Percentiles rank a stretch among this genome's conserved stretches.
phyloP scores from a whole-genome alignment of 2,797 vertebrate genomes.

The Vipera ursinii region DNA sequence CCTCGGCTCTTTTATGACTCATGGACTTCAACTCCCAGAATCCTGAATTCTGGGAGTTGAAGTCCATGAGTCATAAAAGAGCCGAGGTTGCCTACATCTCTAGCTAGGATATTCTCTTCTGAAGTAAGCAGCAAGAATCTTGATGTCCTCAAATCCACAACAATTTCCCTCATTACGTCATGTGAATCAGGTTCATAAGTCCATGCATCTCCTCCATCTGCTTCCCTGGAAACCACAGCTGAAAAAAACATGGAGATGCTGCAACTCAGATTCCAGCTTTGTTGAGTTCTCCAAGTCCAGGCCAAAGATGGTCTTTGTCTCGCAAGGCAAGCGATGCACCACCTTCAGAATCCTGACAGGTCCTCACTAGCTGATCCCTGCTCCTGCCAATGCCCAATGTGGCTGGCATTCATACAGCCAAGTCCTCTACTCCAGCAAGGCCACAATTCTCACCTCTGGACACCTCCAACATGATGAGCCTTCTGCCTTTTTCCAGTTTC shows the following conservation, averaged over 20 bases:
- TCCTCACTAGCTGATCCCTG: neutral
- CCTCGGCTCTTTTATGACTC: too few species aligned
- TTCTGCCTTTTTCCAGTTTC: neutral
- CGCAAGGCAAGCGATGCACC: neutral
- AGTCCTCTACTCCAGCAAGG: neutral
- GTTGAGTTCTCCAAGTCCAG: neutral
- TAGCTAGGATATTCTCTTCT: neutral
- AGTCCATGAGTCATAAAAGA: too few species aligned
- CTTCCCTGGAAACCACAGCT: neutral
- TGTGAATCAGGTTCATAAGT: neutral
- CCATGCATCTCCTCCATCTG: neutral
- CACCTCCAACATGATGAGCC: neutral
- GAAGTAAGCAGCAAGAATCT: neutral
- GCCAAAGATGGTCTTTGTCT: neutral
- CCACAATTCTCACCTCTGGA: neutral
- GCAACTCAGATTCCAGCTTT: neutral
- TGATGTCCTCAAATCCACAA: neutral
- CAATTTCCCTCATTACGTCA: neutral
- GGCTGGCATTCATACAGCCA: neutral
- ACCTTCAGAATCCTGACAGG: neutral
- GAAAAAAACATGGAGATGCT: neutral
- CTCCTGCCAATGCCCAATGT: neutral
- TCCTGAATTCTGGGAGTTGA: too few species aligned
- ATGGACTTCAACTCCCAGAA: too few species aligned
- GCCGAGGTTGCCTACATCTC: too few species aligned